Conservation (phyloP, 2,888 invertebrate species). For the Napeogenes sylphis region DNA sequence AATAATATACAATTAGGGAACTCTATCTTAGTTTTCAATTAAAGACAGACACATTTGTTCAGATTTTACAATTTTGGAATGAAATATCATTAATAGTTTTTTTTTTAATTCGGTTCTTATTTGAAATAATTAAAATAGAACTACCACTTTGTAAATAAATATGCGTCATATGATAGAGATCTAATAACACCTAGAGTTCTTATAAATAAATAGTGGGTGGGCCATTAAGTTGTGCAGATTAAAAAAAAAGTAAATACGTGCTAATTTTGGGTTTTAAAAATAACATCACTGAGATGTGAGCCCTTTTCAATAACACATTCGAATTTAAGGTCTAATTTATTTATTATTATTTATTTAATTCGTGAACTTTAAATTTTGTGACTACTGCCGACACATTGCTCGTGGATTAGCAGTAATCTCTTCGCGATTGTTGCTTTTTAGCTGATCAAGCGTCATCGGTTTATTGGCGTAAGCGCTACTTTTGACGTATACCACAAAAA, state of each 20-base stretch:
- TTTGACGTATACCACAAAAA: conserved; percentile 12
- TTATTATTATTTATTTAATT: no score
- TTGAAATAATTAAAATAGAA: no score
- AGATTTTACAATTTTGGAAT: no score
- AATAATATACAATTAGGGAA: no score
- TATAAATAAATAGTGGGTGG: no score
- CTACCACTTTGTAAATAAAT: no score
- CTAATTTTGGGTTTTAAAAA: conserved; percentile 16
- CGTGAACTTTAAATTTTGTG: conserved; percentile 14
- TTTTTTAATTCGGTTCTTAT: no score
- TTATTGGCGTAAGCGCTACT: conserved; percentile 17
- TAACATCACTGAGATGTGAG: conserved; percentile 23
- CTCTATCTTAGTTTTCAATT: no score
- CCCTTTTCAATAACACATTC: conserved; percentile 19
- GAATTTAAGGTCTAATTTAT: conserved; percentile 20
- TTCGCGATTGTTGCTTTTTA: conserved; percentile 10
- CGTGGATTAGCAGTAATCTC: conserved; percentile 21
- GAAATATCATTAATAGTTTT: no score
- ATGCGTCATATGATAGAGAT: no score
- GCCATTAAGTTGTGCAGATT: not conserved
- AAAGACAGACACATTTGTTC: no score
- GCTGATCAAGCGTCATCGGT: conserved; percentile 6
- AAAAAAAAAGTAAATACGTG: conserved; percentile 4
- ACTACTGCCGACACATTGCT: conserved; percentile 25
- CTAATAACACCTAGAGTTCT: no score